Percentiles rank a stretch among this genome's conserved stretches.
Conservation (phyloP, 2,888 invertebrate species). For the Acleris holmiana region DNA sequence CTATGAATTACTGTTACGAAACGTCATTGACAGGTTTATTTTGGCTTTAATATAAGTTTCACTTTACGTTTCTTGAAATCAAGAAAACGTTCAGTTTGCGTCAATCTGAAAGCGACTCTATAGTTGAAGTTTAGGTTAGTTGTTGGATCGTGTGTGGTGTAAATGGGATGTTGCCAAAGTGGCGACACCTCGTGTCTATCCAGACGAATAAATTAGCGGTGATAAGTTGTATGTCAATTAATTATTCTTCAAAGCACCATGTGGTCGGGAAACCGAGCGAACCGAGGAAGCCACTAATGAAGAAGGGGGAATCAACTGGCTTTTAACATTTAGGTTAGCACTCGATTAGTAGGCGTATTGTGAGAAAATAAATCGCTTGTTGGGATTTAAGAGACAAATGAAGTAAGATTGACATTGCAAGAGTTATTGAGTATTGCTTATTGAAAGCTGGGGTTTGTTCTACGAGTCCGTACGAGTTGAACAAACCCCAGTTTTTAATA, state of each 20-base stretch:
- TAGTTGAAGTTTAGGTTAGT: constrained; percentile 35
- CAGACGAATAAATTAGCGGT: constrained; percentile 82
- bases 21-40: constrained; percentile 75
- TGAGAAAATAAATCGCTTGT: constrained; percentile 20
- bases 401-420: neutral
- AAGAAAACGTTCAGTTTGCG: constrained; percentile 45
- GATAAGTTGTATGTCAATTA: constrained; percentile 84
- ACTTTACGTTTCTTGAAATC: constrained; percentile 62
- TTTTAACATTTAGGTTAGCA: constrained; percentile 40
- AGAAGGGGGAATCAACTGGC: constrained; percentile 49
- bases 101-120: constrained; percentile 46
- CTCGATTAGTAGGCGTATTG: constrained; percentile 42
- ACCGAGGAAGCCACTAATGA: constrained; percentile 67
- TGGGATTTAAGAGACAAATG: constrained; percentile 17
- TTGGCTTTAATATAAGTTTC: constrained; percentile 76
- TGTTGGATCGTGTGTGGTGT: constrained; percentile 42
- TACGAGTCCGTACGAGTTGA: too few species aligned
- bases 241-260: constrained; percentile 84
- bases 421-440: too few species aligned
- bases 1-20: constrained; percentile 60
- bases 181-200: constrained; percentile 73
- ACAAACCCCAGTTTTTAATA: too few species aligned
- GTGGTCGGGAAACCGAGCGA: constrained; percentile 65
- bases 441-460: too few species aligned
- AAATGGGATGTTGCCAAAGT: constrained; percentile 76